These are phyloP conservation scores for Craseonycteris thonglongyai DNA, from an alignment of 2,113 vertebrate genomes.

Conservation along the genomic window DNA sequence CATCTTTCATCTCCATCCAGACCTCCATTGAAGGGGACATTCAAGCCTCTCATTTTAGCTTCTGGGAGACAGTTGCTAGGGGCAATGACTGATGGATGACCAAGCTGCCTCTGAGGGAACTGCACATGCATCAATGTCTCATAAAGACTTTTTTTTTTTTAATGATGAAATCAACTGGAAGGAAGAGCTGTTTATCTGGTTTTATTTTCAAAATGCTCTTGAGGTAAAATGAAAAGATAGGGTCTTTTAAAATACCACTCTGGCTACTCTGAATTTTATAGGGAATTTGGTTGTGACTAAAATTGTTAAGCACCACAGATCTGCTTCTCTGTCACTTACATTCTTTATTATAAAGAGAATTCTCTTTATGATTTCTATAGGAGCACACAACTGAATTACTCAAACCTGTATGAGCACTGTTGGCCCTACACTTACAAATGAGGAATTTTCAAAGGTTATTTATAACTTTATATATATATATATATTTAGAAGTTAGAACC, in stretches of 20 bases:
- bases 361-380: background rate
- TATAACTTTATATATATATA: background rate
- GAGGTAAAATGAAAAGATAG: background rate
- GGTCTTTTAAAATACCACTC: background rate
- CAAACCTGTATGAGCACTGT: background rate
- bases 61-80: background rate
- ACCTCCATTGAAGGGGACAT: background rate
- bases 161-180: background rate
- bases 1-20: background rate
- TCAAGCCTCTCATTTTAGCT: background rate
- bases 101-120: background rate
- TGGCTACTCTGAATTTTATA: background rate
- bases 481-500: background rate
- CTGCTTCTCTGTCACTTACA: background rate
- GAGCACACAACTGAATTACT: background rate
- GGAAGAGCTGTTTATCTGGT: background rate
- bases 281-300: background rate
- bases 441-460: background rate
- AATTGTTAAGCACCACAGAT: background rate
- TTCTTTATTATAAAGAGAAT: background rate
- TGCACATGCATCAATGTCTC: background rate
- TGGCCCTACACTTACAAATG: background rate
- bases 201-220: conserved; percentile 15
- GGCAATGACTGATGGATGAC: background rate
- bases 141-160: background rate